These are phyloP conservation scores for Hemaris fuciformis DNA, from an alignment of 2,888 invertebrate genomes.

Conservation along the genomic window DNA sequence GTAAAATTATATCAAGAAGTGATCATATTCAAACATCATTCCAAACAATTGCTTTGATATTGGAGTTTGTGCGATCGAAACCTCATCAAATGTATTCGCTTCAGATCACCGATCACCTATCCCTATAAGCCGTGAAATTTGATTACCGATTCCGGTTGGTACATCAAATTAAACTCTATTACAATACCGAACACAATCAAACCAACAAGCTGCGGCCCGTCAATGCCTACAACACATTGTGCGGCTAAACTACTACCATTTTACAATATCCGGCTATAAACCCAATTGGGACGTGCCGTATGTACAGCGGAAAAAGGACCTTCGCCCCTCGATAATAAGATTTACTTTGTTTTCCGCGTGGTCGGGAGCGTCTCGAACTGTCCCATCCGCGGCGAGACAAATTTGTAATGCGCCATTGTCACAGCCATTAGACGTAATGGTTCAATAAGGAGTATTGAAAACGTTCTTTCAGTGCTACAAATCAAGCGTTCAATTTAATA, in stretches of 20 bases:
- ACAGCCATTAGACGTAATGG: slow-evolving; percentile 73
- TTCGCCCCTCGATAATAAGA: slow-evolving; percentile 40
- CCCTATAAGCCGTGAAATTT: background rate
- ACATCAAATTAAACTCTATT: slow-evolving; percentile 11
- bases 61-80: background rate
- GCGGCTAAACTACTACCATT: slow-evolving; percentile 66
- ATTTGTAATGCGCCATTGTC: slow-evolving; percentile 78
- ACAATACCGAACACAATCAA: slow-evolving; percentile 43
- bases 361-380: slow-evolving; percentile 29
- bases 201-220: slow-evolving; percentile 46
- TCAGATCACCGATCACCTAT: slow-evolving; percentile 3
- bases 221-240: slow-evolving; percentile 66
- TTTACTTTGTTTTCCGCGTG: slow-evolving; percentile 44
- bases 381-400: slow-evolving; percentile 52
- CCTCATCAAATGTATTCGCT: background rate
- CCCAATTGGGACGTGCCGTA: slow-evolving; percentile 63
- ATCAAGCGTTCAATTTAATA: slow-evolving; percentile 69
- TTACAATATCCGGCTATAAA: slow-evolving; percentile 78
- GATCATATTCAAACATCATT: background rate
- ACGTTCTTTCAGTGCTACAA: slow-evolving; percentile 67
- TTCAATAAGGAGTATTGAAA: slow-evolving; percentile 76
- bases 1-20: background rate
- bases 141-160: background rate
- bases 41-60: background rate
- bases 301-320: slow-evolving; percentile 43